Evolutionary conservation across 2,113 vertebrate species (phyloP).

Genomic region (Hippocampus guttulatus): DNA sequence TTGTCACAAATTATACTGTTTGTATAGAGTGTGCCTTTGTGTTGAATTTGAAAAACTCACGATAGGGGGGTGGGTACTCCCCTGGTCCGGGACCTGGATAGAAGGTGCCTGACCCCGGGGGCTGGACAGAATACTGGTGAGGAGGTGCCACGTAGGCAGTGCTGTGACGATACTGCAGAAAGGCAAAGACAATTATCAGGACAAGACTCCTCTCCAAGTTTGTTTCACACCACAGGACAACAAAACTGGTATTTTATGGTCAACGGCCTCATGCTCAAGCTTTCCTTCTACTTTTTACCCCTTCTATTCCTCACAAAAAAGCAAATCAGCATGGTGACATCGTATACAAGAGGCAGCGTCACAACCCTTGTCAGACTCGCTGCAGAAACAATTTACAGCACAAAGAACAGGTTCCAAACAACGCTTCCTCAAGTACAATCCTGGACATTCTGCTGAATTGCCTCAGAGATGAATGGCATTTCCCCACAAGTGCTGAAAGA

Average conservation of each 20-base stretch:
- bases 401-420: neutral
- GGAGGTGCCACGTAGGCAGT: conserved; percentile 88
- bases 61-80: conserved; percentile 88
- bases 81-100: conserved; percentile 92
- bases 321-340: neutral
- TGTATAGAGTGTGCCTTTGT: neutral
- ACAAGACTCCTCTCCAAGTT: neutral
- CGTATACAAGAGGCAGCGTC: neutral
- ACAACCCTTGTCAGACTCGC: neutral
- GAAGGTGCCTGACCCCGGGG: conserved; percentile 87
- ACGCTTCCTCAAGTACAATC: neutral
- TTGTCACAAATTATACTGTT: neutral
- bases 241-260: neutral
- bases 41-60: conserved; percentile 69
- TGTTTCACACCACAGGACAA: neutral
- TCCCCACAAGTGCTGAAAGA: neutral
- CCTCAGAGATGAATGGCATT: neutral
- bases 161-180: conserved; percentile 86
- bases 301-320: neutral
- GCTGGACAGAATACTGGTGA: conserved; percentile 93
- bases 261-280: neutral
- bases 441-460: neutral
- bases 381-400: neutral
- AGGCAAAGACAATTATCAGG: conserved; percentile 6
- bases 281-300: neutral